Evolutionary conservation across 2,888 invertebrate species (phyloP), one percentile per base, ranked within the genome.

Genomic region (Cylloceria caligata): DNA sequence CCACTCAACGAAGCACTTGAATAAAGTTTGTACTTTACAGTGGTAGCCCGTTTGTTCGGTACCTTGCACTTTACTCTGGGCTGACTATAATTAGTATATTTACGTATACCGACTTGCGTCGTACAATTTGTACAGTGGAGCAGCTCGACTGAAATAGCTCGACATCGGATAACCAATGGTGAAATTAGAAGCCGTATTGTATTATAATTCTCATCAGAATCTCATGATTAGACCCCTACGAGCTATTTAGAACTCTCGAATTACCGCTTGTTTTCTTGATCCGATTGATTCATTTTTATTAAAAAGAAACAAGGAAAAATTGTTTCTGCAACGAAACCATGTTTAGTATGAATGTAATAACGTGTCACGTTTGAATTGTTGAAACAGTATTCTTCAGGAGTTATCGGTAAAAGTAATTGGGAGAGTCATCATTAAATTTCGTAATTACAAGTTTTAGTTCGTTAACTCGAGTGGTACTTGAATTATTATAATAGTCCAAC

Each of bases 1-100:
- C 21, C 49, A 11, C 52, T 36, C 36, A 30, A 21, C 69, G 13
- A 69, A 72, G 71, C 39, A 42, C 57, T 57, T 45, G 45, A 19
- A 72, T 42, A 30, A 72, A 72, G 71, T 72, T 72, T 72, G 71
- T 72, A 45, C 71, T 57, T 45, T 72, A 55, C 36, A 39, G 36
- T 39, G 52, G 55, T 69, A 7, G 45, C 39, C 60, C 60, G 71
- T 64, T 62, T 73, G 73, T 73, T 52, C 47, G 19, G 60, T 19
- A 16, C 60, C 60, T 16, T 16, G 60, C 60, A 60, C 60, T 60
- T 60, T 60, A 19, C 60, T 34, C 60, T 34, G 34, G 34, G 19
- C 34, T 34, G 2, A 60, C 60, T 19, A 16, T 16, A 24, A 24
- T 24, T 24, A 11, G 3, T 21, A 24, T 24, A 24, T 13, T 4